Evolutionary conservation across 2,888 invertebrate genomes (phyloP).

Genomic region (Spialia ferax): DNA sequence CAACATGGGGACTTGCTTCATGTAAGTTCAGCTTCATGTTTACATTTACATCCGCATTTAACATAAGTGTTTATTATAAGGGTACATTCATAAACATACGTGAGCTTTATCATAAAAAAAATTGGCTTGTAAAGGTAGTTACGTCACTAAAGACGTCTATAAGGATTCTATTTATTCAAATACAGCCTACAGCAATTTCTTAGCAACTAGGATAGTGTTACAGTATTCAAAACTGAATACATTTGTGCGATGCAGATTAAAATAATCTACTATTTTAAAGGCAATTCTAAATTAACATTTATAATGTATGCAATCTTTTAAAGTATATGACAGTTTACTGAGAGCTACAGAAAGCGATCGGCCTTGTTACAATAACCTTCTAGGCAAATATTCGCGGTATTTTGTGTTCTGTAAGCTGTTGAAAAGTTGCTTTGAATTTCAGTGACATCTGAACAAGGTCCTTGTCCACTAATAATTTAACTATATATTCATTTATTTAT

Average conservation of each 20-base stretch:
- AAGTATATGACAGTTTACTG: constrained; percentile 44
- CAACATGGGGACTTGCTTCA: constrained; percentile 74
- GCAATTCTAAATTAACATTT: constrained; percentile 37
- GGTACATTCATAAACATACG: not conserved
- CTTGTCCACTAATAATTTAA: constrained; percentile 2
- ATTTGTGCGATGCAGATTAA: not conserved
- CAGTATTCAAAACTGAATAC: not conserved
- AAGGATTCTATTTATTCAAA: too few species aligned
- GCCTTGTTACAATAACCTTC: constrained; percentile 58
- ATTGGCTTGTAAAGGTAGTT: too few species aligned
- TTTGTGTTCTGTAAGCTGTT: constrained; percentile 50
- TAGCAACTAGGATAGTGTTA: not conserved
- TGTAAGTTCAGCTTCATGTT: constrained; percentile 62
- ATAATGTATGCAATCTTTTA: constrained; percentile 41
- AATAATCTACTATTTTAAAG: not conserved
- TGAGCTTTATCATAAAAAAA: not conserved
- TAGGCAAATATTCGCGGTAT: constrained; percentile 51
- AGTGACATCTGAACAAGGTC: constrained; percentile 38
- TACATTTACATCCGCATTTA: constrained; percentile 29
- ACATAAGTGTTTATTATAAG: not conserved
- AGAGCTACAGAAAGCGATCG: constrained; percentile 50
- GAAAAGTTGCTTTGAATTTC: constrained; percentile 46
- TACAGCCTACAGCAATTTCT: not conserved
- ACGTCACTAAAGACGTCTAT: too few species aligned
- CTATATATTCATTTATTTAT: not conserved